These are phyloP conservation scores for Prorops nasuta DNA, from an alignment of 1,140 invertebrate genomes.

Conservation along the genomic window DNA sequence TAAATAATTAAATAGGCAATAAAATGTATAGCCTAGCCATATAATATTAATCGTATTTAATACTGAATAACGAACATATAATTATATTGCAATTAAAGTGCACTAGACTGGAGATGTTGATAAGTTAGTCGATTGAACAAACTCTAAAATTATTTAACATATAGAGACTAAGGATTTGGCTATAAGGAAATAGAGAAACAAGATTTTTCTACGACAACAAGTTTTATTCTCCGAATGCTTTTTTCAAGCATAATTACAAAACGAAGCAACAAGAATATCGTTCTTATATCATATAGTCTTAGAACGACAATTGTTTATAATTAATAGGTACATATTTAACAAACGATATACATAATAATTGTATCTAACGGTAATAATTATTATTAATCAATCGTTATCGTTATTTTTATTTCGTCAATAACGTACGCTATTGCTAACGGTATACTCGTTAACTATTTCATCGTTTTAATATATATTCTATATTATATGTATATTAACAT, in stretches of 20 bases:
- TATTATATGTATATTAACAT: constrained; percentile 22
- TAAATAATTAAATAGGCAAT: too few species aligned
- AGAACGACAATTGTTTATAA: constrained; percentile 32
- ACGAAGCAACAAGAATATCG: constrained; percentile 54
- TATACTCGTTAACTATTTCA: constrained; percentile 30
- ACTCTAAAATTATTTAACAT: too few species aligned
- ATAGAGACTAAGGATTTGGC: too few species aligned
- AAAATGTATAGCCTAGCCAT: too few species aligned
- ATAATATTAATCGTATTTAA: too few species aligned
- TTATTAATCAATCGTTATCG: constrained; percentile 27
- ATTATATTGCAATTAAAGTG: too few species aligned
- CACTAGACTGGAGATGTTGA: too few species aligned
- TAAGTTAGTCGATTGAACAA: too few species aligned
- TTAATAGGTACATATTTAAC: constrained; percentile 47
- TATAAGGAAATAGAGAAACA: not conserved
- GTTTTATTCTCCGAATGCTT: constrained; percentile 51
- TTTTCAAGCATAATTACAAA: constrained; percentile 56
- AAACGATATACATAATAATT: constrained; percentile 42
- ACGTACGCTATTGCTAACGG: constrained; percentile 25
- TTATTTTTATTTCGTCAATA: constrained; percentile 9
- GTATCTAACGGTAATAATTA: constrained; percentile 43
- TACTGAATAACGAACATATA: too few species aligned
- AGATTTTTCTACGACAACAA: constrained; percentile 47
- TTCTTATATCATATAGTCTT: constrained; percentile 31
- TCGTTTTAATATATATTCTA: constrained; percentile 28